These are phyloP conservation scores for Xerus inauris DNA, from an alignment of 2,113 vertebrate species.

Conservation along the genomic window DNA sequence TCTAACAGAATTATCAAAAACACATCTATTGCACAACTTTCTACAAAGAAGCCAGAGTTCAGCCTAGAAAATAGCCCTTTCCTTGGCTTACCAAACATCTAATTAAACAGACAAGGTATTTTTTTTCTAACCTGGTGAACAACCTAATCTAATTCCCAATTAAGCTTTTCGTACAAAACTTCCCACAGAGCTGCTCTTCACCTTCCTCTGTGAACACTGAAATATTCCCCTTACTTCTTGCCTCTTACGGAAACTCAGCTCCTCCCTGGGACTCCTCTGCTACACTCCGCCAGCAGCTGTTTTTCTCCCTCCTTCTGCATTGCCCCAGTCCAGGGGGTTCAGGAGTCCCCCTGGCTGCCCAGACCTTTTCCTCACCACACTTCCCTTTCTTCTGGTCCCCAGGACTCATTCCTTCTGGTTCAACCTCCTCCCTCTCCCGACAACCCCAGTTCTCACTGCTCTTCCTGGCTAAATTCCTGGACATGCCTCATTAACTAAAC, in stretches of 20 bases:
- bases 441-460: background rate
- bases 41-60: background rate
- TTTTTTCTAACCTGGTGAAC: background rate
- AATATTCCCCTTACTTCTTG: background rate
- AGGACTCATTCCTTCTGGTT: background rate
- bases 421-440: background rate
- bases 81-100: background rate
- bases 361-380: background rate
- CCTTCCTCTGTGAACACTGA: background rate
- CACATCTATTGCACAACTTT: background rate
- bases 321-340: background rate
- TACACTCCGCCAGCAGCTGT: background rate
- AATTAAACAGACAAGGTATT: background rate
- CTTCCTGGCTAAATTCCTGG: background rate
- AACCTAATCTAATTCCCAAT: background rate
- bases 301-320: background rate
- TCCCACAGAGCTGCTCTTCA: background rate
- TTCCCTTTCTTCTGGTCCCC: background rate
- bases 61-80: background rate
- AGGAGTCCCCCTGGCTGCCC: background rate
- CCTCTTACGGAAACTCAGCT: background rate
- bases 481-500: background rate
- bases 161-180: background rate
- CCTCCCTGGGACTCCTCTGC: background rate
- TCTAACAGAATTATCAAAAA: background rate